Percentiles rank a stretch among this genome's conserved stretches.
Conservation (phyloP, 1,140 invertebrate genomes). For the Gryllus bimaculatus region DNA sequence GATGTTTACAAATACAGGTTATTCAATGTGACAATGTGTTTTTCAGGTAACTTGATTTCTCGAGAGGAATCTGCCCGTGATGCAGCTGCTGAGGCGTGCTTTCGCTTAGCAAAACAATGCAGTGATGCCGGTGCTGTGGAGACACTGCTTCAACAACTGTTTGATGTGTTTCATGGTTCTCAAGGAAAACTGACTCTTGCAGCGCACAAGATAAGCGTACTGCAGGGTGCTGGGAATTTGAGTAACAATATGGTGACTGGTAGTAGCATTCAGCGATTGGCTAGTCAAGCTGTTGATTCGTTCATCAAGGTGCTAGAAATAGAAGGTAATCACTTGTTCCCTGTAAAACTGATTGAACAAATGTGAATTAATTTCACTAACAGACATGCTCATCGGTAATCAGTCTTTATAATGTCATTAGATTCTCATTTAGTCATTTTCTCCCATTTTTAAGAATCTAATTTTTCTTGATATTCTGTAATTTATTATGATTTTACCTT, state of each 20-base stretch:
- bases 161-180: conserved; percentile 78
- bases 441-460: too few relatives aligned
- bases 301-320: conserved; percentile 72
- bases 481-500: too few relatives aligned
- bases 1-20: background rate
- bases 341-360: too few relatives aligned
- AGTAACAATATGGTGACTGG: conserved; percentile 60
- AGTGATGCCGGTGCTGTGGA: conserved; percentile 56
- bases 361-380: too few relatives aligned
- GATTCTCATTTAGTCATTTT: too few relatives aligned
- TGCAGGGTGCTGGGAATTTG: conserved; percentile 74
- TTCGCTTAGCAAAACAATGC: conserved; percentile 61
- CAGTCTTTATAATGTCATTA: too few relatives aligned
- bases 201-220: conserved; percentile 79
- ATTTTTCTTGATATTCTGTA: too few relatives aligned
- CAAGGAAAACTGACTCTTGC: conserved; percentile 85
- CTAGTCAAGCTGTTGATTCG: conserved; percentile 50
- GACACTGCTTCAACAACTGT: conserved; percentile 59
- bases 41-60: conserved; percentile 61
- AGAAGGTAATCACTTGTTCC: conserved; percentile 44
- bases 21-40: conserved; percentile 11
- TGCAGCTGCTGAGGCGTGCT: conserved; percentile 59
- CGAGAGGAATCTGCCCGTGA: conserved; percentile 68
- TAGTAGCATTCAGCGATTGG: conserved; percentile 47
- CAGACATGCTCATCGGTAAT: too few relatives aligned